Evolutionary conservation across 2,888 invertebrate species (phyloP), one percentile per base, ranked within the genome.

Genomic region (Epinotia brunnichana): DNA sequence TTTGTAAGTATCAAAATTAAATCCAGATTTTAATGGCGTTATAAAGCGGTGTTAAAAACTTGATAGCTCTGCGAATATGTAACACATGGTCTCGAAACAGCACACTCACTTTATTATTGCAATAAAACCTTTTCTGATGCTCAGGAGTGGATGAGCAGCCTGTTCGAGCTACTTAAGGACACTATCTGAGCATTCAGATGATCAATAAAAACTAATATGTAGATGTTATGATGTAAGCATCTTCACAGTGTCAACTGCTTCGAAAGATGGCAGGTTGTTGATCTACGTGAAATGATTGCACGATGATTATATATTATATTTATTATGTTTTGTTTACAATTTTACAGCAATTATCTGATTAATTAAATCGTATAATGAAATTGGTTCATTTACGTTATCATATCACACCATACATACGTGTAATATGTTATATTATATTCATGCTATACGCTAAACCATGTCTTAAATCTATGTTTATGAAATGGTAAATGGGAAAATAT

Each of bases 171-270:
- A 80, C 79, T 78, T 80, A 79, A 82, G 81, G 80, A 78, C 76
- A 78, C 80, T 74, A 70, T 83, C 80, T 84, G 86, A 84, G 77
- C 81, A 78, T 78, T 78, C 75, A 78, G 75, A 77, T 76, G 76
- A 81, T 64, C 77, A 81, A 82, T 86, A 82, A 85, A 81, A 86
- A 84, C 80, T 85, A 83, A 85, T 84, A 83, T 80, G 80, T 76
- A 76, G 79, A 78, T 79, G 79, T 77, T 78, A 77, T 79, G 80
- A 82, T 81, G 80, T 82, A 82, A 81, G 79, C 79, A 76, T 74
- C 69, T 70, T 60, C 64, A 78, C 79, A 80, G 81, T 82, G 82
- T 75, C 80, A 82, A 83, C 83, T 76, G 75, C 80, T 82, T 78
- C 79, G 77, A 69, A 69, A 75, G 74, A 77, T 74, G 79, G 73